Evolutionary conservation across 2,797 vertebrate genomes (phyloP), one percentile per base, ranked within the genome.

Genomic region (Cichlasoma orientale): DNA sequence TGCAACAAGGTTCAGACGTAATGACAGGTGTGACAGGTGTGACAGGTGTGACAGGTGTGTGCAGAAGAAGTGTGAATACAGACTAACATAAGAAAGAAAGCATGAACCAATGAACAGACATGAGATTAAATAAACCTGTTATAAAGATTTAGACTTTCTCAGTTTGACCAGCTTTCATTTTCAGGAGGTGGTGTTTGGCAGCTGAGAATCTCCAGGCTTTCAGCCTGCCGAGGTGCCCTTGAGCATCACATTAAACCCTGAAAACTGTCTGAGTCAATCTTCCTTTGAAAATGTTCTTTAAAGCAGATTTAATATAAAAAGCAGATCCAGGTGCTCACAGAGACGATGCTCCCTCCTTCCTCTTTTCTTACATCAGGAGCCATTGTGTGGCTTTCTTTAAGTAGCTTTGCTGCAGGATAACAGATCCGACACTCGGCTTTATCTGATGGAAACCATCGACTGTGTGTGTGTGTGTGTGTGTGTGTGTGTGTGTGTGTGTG

Each of bases 361-460:
- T 47, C 61, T 47, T 18, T 61, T 61, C 59, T 66, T 66, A 41
- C 38, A 47, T 66, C 21, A 23, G 21, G 53, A 54, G 11, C 11
- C 38, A 19, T 27, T 66, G 61, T 68, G 41, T 68, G 61, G 23
- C 7, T 68, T 68, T 50, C 61, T 68, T 68, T 68, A 68, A 68
- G 61, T 68, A 68, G 41, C 41, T 68, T 68, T 68, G 61, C 61
- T 68, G 61, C 2, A 50, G 25, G 41, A 68, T 68, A 68, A 68
- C 61, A 68, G 16, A 68, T 68, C 61, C 47, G 61, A 68, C 5
- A 50, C 25, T 68, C 16, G 16, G 16, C 23, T 66, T 68, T 68
- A 68, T 68, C 61, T 68, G 61, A 68, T 68, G 61, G 41, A 68
- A 68, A 68, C 41, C 61, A 68, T 50, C 47, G 5, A 66, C 61